Percentiles rank a stretch among this genome's conserved stretches.
These are phyloP conservation scores for Caenorhabditis japonica DNA, from an alignment of 2,888 invertebrate genomes.

Conservation along the genomic window DNA sequence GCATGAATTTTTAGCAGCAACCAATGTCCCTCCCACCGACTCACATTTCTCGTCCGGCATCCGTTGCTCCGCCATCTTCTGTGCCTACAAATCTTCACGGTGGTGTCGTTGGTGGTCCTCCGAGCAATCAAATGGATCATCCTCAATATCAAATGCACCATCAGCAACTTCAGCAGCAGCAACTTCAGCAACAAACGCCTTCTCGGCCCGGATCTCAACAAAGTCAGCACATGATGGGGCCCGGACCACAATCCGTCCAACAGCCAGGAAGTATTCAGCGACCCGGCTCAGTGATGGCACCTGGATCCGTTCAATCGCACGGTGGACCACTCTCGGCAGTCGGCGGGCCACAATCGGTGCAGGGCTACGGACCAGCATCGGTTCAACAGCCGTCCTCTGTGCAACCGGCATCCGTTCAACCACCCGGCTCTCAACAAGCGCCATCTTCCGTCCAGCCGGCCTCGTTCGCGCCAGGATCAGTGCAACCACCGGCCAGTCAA, in stretches of 20 bases:
- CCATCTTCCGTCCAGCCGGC: conserved; percentile 19
- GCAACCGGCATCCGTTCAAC: conserved; percentile 12
- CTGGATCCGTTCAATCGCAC: conserved; percentile 25
- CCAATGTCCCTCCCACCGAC: conserved; percentile 42
- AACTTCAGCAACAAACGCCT: conserved; percentile 6
- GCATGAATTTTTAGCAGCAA: conserved; percentile 16
- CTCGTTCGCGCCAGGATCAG: conserved; percentile 19
- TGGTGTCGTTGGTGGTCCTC: conserved; percentile 13
- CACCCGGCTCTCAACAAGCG: conserved; percentile 21
- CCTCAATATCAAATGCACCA: neutral
- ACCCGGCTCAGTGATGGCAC: conserved; percentile 23
- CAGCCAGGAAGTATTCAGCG: conserved; percentile 30
- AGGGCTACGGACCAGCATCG: conserved; percentile 25
- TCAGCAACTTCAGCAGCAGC: conserved; percentile 14
- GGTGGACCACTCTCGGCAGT: conserved; percentile 6
- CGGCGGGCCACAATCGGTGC: conserved; percentile 27
- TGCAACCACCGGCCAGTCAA: conserved; percentile 37
- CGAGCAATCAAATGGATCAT: conserved; percentile 23
- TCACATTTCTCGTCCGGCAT: conserved; percentile 31
- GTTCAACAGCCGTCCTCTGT: neutral
- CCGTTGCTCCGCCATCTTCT: conserved; percentile 45
- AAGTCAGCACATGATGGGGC: conserved; percentile 10
- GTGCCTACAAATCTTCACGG: conserved; percentile 36
- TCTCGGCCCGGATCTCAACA: conserved; percentile 36
- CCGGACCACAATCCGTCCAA: conserved; percentile 20